These are phyloP conservation scores for Selene dorsalis DNA, from an alignment of 2,797 vertebrate genomes.

Conservation along the genomic window DNA sequence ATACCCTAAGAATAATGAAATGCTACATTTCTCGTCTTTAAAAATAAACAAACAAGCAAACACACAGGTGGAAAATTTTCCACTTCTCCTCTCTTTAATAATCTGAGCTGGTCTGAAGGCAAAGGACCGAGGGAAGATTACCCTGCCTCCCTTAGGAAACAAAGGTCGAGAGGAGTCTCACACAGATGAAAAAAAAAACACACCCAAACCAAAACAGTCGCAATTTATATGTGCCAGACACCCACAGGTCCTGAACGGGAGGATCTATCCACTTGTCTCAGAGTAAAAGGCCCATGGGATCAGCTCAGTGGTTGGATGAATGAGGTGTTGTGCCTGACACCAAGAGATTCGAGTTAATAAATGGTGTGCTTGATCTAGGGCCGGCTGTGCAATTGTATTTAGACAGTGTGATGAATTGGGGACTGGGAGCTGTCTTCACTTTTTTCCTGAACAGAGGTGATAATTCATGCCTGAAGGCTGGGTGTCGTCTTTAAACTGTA, in stretches of 20 bases:
- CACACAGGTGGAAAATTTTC: background rate
- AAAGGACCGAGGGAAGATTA: background rate
- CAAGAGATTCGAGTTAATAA: constrained; percentile 75
- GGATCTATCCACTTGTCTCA: constrained; percentile 69
- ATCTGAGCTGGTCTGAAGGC: background rate
- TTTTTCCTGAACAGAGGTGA: constrained; percentile 64
- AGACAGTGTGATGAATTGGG: constrained; percentile 80
- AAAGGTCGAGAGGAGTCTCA: constrained; percentile 24
- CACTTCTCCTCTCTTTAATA: background rate
- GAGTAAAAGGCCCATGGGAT: constrained; percentile 70
- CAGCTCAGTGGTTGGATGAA: constrained; percentile 61
- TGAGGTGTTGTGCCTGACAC: constrained; percentile 71
- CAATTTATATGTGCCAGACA: constrained; percentile 74
- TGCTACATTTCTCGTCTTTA: background rate
- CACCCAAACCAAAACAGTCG: constrained; percentile 51
- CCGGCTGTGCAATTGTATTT: constrained; percentile 76
- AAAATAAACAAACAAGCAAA: background rate
- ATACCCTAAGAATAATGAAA: background rate
- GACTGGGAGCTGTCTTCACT: constrained; percentile 64
- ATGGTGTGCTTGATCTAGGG: constrained; percentile 70
- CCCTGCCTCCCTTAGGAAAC: background rate
- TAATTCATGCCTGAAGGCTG: constrained; percentile 67
- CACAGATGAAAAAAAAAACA: constrained; percentile 25
- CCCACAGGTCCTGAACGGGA: constrained; percentile 55
- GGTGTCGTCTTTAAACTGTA: constrained; percentile 48